A percentile compares a stretch with the other conserved stretches of the same genome.
Evolutionary conservation across 2,797 vertebrate species (phyloP).

Genomic region (Urosaurus nigricauda): DNA sequence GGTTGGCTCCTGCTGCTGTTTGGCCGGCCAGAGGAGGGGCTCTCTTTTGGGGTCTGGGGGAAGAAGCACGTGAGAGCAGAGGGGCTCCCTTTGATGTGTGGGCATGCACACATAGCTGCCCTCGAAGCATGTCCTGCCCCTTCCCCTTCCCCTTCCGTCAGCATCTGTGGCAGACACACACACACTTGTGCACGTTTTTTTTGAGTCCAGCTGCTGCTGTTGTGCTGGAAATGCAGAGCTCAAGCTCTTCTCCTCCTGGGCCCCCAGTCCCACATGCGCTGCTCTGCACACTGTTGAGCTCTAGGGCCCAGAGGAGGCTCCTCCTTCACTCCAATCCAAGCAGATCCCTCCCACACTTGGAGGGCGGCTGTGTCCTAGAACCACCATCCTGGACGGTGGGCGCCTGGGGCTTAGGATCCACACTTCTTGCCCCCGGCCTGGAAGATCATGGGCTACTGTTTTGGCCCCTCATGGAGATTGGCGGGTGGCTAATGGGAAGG

Average conservation of each 20-base stretch:
- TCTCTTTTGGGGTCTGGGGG: background rate
- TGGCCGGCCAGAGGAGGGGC: background rate
- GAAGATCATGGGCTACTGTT: no score
- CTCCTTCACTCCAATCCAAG: background rate
- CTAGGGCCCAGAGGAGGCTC: background rate
- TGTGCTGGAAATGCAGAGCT: background rate
- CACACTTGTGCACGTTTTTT: background rate
- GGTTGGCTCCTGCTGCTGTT: background rate
- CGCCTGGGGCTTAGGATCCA: background rate
- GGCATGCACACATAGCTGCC: background rate
- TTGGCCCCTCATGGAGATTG: no score
- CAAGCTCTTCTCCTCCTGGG: background rate
- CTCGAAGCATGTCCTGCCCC: constrained; percentile 2
- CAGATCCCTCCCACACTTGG: constrained; percentile 7
- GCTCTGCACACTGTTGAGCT: background rate
- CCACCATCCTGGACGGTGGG: background rate
- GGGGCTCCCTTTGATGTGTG: background rate
- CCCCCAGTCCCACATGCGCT: background rate
- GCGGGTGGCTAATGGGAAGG: no score
- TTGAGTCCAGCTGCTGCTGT: background rate
- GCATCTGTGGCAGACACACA: background rate
- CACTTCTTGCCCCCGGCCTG: no score
- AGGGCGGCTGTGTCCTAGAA: background rate
- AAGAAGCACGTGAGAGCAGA: background rate
- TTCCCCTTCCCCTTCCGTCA: background rate